Evolutionary conservation across 2,113 vertebrate species (phyloP), one percentile per base, ranked within the genome.

Genomic region (Chaenocephalus aceratus): DNA sequence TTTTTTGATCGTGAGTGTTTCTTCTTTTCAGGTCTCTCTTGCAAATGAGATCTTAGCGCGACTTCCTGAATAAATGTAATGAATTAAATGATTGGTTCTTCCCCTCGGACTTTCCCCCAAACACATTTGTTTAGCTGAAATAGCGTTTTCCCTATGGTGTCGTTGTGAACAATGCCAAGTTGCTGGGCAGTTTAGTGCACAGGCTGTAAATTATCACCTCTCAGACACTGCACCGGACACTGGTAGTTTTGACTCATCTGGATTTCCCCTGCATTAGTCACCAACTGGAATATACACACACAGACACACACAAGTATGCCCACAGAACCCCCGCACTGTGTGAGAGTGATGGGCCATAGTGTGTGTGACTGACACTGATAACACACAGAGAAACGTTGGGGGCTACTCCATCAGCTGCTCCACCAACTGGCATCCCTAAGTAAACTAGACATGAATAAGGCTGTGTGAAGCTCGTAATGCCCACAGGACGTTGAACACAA

Each of bases 261-360:
- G 93, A 95, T 94, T 94, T 94, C 93, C 94, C 90, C 93, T 83
- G 77, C 93, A 91, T 95, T 95, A 94, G 92, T 95, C 94, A 95
- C 91, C 89, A 90, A 84, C 88, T 90, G 83, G 74, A 94, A 94
- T 90, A 94, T 88, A 92, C 85, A 92, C 91, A 92, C 89, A 86
- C 79, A 30, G 30, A 86, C 83, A 48, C 87, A 85, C 87, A 86
- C 85, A 92, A 86, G 82, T 83, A 92, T 89, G 90, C 75, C 78
- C 66, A 69, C 88, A 89, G 86, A 87, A 66, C 86, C 83, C 82
- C 79, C 79, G 26, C 77, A 13, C 83, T 58, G 80, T 61, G 82
- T 74, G 72, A 91, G 88, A 82, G 78, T 85, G 86, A 86, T 86
- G 69, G 81, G 80, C 85, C 51, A 49, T 79, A 54, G 70, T 79